A percentile compares a stretch with the other conserved stretches of the same genome.
Conservation (phyloP, 2,113 vertebrate species). For the Madoqua kirkii region DNA sequence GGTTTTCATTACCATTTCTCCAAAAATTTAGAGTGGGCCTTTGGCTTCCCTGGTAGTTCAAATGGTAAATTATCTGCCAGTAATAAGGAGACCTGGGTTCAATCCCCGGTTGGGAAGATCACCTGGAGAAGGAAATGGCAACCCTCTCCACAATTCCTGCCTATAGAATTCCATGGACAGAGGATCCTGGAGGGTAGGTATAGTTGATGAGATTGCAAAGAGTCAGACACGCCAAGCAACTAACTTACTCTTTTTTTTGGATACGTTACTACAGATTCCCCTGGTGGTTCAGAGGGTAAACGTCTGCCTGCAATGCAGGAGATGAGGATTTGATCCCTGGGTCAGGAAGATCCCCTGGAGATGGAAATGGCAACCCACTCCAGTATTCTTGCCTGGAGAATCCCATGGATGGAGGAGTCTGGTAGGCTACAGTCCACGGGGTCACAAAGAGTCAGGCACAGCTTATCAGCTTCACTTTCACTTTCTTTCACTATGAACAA, state of each 20-base stretch:
- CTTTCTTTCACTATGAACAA: not conserved
- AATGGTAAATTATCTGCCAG: not conserved
- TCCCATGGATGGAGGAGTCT: not conserved
- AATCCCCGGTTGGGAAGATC: not conserved
- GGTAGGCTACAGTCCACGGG: not conserved
- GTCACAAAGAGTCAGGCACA: not conserved
- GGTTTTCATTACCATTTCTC: not conserved
- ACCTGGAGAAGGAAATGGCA: not conserved
- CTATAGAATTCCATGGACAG: not conserved
- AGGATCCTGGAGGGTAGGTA: not conserved
- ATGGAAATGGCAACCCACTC: not conserved
- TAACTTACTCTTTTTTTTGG: not conserved
- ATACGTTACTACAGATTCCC: not conserved
- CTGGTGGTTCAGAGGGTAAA: not conserved
- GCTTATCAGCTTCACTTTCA: not conserved
- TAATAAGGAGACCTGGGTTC: not conserved
- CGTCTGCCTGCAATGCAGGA: rapidly evolving
- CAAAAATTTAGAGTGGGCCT: not conserved
- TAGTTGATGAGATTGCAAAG: not conserved
- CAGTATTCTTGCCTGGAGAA: not conserved
- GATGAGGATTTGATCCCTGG: not conserved
- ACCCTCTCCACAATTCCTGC: not conserved
- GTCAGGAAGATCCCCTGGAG: not conserved
- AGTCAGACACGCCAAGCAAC: not conserved
- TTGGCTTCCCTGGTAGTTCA: not conserved